Evolutionary conservation across 2,888 invertebrate species (phyloP), one percentile per base, ranked within the genome.

Genomic region (Mythimna impura): DNA sequence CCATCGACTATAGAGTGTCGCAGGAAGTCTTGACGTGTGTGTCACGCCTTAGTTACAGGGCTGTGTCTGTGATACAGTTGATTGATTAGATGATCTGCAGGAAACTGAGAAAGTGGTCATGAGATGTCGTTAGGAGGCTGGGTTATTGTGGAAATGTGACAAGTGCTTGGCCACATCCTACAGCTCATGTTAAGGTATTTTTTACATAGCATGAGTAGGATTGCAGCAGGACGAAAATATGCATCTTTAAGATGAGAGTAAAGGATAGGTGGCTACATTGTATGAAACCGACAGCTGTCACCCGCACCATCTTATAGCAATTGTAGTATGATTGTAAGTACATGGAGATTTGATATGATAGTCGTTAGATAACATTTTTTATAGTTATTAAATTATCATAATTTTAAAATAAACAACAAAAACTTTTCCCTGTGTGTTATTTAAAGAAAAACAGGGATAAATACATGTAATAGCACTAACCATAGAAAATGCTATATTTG

Each of bases 1-100:
- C 64, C 71, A 71, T 66, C 54, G 63, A 61, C 30, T 61, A 58
- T 71, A 69, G 74, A 61, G 34, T 67, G 72, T 76, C 81, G 71
- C 82, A 84, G 86, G 85, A 86, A 86, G 86, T 80, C 34, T 55
- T 66, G 75, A 70, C 67, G 64, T 61, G 55, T 84, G 75, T 52
- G 85, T 77, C 86, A 85, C 82, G 79, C 80, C 72, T 71, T 70
- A 74, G 30, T 52, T 57, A 3, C 60, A 85, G 85, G 85, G 86
- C 55, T 86, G 85, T 54, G 75, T 54, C 52, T 22, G 22, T 57
- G 55, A 40, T 54, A 17, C 20, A 52, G 17, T 14, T 47, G 62
- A 71, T 40, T 74, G 70, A 74, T 67, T 43, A 25, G 30, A 66
- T 66, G 40, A 30, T 43, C 30, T 14, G 20, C 55, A 72, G 72